Base-by-base conservation (phyloP, 2,797 vertebrate genomes). In the Discoglossus pictus region DNA sequence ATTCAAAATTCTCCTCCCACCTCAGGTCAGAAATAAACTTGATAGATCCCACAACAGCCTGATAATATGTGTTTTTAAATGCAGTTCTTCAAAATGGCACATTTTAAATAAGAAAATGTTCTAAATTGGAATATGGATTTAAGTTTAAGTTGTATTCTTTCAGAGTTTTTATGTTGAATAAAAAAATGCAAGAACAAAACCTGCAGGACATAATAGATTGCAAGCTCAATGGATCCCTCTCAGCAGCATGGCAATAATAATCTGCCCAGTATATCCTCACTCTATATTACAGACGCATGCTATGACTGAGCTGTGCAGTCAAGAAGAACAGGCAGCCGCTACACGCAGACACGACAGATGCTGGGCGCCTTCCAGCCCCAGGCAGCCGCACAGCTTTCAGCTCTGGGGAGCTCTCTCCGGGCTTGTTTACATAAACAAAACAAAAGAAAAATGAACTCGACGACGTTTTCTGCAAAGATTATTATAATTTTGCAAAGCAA, bases 391-490 rank as follows among this genome's bases (percentile, higher is more conserved):
- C 25, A 64, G 24, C 47, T 39, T 3, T 35, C 2, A 16, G 17
- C 50, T 44, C 24, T 23, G n/a, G 62, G 40, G 51, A 55, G 18
- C 9, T 12, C 25, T 36, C 40, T 16, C 6, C 12, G 31, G 13
- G n/a, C 34, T 48, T 61, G 43, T 65, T 44, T 65, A 46, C 27
- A 54, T 10, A 51, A 18, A 40, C 35, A 23, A 52, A 31, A 53
- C 48, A 53, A 35, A 35, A 53, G 48, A 53, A 34, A 27, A 23
- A 54, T 44, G 11, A 34, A 15, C 11, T 16, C 13, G 43, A 31
- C 10, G 42, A 24, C 44, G 39, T 62, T 10, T 35, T 48, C 34
- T 18, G 34, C n/a, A 48, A 40, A 17, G 24, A 25, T 31, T 23
- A 16, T 51, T 44, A 44, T 1, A 59, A 44, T 18, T 44, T 13